Base-by-base conservation (phyloP, 2,113 vertebrate species). In the Thomomys bottae region DNA sequence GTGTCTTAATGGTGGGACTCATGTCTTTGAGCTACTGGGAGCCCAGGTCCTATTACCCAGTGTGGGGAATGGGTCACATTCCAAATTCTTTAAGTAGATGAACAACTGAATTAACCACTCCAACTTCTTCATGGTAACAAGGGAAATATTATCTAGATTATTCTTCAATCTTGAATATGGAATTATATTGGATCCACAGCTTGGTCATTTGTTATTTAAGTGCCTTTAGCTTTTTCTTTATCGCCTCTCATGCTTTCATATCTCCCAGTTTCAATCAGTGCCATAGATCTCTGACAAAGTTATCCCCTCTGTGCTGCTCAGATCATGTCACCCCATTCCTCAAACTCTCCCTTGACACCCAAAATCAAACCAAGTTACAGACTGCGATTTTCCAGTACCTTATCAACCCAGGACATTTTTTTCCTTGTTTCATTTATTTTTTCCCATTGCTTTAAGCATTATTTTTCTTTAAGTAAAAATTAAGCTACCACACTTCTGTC, bases 241-340 rank as follows among this genome's bases (percentile, higher is more conserved):
- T 85, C 32, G 8, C 54, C 15, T 76, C 64, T 80, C 42, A 36
- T 82, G 79, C 42, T 78, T 93, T 66, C 45, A 71, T 83, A 94
- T 96, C 82, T 85, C 61, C 54, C 32, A 72, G 61, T 75, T 91
- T 49, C 67, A 70, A 76, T 94, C 79, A 82, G 38, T 45, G 32
- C 23, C 79, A 83, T 94, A 59, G 32, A 61, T 96, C 79, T 94
- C 92, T 91, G 89, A 88, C 87, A 92, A 57, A 93, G 38, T 87
- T 88, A 83, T 76, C 81, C 89, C 18, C 68, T 14, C 23, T 67
- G 34, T 78, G 73, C 59, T 49, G 67, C 79, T 49, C 64, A 3
- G 45, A 91, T 84, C 57, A 59, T 83, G 87, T 93, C 70, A 78
- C 42, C 15, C n/a, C 67, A 86, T 91, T 94, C 78, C 93, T 94